Evolutionary conservation across 2,888 invertebrate genomes (phyloP).

Genomic region (Phyto melanocephala): DNA sequence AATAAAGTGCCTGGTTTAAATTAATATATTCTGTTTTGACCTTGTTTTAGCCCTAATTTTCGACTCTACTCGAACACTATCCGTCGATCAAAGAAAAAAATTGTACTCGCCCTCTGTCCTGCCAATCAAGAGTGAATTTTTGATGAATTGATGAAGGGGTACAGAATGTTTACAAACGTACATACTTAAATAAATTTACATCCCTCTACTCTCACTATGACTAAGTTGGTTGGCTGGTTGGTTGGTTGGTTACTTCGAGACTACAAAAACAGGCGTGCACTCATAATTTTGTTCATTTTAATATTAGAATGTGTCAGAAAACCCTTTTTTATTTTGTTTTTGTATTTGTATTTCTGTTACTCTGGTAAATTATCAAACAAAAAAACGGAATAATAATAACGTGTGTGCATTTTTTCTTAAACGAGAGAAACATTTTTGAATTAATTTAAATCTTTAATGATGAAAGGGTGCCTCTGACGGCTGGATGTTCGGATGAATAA

Average conservation of each 20-base stretch:
- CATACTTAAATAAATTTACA: not conserved
- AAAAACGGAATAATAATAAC: not conserved
- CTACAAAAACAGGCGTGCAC: not conserved
- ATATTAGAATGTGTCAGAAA: constrained; percentile 27
- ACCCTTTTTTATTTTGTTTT: constrained; percentile 27
- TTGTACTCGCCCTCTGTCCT: constrained; percentile 61
- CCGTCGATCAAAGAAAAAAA: constrained; percentile 63
- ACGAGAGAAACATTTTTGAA: constrained; percentile 51
- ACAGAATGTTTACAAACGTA: constrained; percentile 29
- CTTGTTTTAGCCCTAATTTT: constrained; percentile 73
- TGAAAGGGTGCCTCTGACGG: constrained; percentile 54
- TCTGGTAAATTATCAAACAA: constrained; percentile 31
- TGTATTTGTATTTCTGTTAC: constrained; percentile 16
- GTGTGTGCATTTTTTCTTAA: not conserved
- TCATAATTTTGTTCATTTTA: constrained; percentile 1
- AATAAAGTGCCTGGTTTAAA: constrained; percentile 5
- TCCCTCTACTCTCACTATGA: not conserved
- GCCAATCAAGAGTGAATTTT: constrained; percentile 68
- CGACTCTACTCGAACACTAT: constrained; percentile 65
- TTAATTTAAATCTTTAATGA: constrained; percentile 63
- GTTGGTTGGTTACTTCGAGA: not conserved
- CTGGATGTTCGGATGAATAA: constrained; percentile 21
- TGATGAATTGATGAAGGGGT: constrained; percentile 77
- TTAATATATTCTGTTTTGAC: constrained; percentile 74
- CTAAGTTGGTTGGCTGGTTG: too few species aligned